Percentiles rank a stretch among this genome's conserved stretches.
Conservation (phyloP, 2,797 vertebrate species). For the Falco biarmicus region DNA sequence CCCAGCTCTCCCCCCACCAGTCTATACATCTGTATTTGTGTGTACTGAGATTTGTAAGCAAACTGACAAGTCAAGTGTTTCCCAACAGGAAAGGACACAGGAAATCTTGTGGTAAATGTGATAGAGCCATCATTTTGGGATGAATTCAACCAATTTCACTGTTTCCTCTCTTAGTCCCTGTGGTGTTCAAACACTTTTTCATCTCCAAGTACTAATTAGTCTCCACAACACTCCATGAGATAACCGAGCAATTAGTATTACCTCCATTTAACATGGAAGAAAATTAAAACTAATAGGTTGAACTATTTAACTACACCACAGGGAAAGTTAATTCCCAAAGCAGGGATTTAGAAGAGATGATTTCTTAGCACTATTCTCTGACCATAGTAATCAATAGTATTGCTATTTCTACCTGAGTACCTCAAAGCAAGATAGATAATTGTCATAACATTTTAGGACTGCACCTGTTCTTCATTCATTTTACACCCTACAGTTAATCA, state of each 20-base stretch:
- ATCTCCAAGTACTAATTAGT: background rate
- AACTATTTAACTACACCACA: background rate
- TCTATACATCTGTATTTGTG: background rate
- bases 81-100: background rate
- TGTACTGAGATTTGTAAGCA: background rate
- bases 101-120: background rate
- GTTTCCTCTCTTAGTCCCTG: background rate
- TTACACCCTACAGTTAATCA: background rate
- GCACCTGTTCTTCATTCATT: background rate
- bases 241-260: background rate
- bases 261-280: background rate
- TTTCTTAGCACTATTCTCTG: background rate
- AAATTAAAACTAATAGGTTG: background rate
- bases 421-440: background rate
- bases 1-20: background rate
- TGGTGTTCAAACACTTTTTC: background rate
- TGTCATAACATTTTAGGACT: background rate
- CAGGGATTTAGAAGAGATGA: background rate
- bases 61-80: background rate
- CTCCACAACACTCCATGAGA: background rate
- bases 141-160: background rate
- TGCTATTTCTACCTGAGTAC: background rate
- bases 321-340: background rate
- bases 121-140: background rate
- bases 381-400: background rate